Percentiles rank a stretch among this genome's conserved stretches.
These are phyloP conservation scores for Sterna hirundo DNA, from an alignment of 2,113 vertebrate species.

Conservation along the genomic window DNA sequence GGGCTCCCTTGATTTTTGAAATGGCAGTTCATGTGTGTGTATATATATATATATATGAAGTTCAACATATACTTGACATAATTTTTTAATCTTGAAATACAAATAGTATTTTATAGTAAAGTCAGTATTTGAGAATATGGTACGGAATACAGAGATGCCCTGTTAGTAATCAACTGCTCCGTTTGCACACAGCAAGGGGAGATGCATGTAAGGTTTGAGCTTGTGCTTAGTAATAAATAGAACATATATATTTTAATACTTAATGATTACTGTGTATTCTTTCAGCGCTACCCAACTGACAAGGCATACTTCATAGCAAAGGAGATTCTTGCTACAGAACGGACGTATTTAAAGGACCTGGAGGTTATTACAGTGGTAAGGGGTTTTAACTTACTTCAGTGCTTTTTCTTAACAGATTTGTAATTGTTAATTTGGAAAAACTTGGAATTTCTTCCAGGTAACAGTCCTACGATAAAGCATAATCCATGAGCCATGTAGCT, in stretches of 20 bases:
- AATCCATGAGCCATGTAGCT: background rate
- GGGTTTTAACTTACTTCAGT: background rate
- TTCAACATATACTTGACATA: background rate
- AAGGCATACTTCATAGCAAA: constrained; percentile 95
- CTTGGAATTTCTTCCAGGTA: background rate
- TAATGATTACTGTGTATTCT: background rate
- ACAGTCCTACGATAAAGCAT: background rate
- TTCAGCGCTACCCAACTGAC: constrained; percentile 82
- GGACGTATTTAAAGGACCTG: constrained; percentile 92
- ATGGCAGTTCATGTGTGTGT: background rate
- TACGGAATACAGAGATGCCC: background rate
- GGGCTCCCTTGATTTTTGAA: background rate
- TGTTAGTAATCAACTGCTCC: background rate
- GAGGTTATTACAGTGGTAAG: constrained; percentile 96
- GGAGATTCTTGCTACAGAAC: constrained; percentile 95
- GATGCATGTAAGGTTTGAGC: background rate
- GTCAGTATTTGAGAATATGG: background rate
- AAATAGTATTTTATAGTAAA: background rate
- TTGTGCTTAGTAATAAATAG: background rate
- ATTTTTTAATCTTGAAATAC: background rate
- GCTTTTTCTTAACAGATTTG: background rate
- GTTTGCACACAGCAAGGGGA: background rate
- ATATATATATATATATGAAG: background rate
- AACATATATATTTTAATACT: background rate
- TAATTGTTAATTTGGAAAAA: background rate